Conservation (phyloP, 2,797 vertebrate species). For the Oreochromis grahami region DNA sequence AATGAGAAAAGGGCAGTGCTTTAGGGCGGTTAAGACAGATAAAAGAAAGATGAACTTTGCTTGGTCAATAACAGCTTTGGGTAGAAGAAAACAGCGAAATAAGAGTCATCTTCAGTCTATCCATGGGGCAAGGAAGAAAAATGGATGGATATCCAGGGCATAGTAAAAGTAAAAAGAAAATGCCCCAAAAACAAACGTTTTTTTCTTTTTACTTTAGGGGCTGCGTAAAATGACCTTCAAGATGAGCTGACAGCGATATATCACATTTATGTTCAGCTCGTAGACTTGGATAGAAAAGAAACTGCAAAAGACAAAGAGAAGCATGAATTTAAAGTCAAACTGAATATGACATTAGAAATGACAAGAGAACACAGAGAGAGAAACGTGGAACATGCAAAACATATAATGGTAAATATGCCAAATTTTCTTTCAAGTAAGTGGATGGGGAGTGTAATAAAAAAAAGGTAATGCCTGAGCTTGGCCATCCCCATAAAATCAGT, state of each 20-base stretch:
- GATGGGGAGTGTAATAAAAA: accelerated
- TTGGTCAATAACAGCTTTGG: neutral
- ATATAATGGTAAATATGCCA: neutral
- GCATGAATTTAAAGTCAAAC: neutral
- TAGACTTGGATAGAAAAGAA: conserved; percentile 6
- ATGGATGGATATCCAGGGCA: neutral
- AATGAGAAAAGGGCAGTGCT: neutral
- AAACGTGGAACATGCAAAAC: neutral
- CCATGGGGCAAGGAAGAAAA: neutral
- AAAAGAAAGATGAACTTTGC: neutral
- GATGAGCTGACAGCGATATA: neutral
- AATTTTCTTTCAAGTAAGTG: neutral
- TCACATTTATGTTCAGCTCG: conserved; percentile 2
- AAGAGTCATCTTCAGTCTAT: neutral
- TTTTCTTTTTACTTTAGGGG: neutral
- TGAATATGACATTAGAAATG: neutral
- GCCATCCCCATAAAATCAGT: neutral
- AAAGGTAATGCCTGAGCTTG: neutral
- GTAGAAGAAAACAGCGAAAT: neutral
- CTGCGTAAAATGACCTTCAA: neutral
- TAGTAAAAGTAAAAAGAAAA: neutral
- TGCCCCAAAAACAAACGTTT: neutral
- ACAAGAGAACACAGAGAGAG: neutral
- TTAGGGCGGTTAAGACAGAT: neutral
- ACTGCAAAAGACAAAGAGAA: neutral